Evolutionary conservation across 2,797 vertebrate species (phyloP).

Genomic region (Cetoscarus ocellatus): DNA sequence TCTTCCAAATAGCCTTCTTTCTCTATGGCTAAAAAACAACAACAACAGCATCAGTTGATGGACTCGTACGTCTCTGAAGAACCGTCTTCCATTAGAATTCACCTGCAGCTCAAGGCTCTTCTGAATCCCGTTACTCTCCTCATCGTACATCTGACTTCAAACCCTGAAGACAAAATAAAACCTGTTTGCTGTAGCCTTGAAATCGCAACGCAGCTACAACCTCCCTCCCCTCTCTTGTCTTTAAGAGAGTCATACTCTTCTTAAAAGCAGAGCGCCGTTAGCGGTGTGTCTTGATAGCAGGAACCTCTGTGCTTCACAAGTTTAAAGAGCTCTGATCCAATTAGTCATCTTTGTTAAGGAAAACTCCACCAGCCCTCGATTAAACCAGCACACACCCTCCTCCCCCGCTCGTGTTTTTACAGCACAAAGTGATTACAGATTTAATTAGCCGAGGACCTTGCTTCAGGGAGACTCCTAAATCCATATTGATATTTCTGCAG

Average conservation of each 20-base stretch:
- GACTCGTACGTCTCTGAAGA: slow-evolving; percentile 27
- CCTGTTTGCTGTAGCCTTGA: slow-evolving; percentile 47
- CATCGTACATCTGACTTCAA: slow-evolving; percentile 7
- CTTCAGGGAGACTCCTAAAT: slow-evolving; percentile 81
- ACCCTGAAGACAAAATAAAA: slow-evolving; percentile 23
- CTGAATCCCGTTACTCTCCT: slow-evolving; percentile 34
- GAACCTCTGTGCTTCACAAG: slow-evolving; percentile 51
- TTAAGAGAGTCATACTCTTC: slow-evolving; percentile 4
- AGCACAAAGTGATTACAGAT: slow-evolving; percentile 82
- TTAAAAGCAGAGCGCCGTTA: slow-evolving; percentile 45
- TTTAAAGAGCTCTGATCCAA: slow-evolving; percentile 76
- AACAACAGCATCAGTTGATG: slow-evolving; percentile 4
- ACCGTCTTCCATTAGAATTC: slow-evolving; percentile 19
- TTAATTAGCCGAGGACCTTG: slow-evolving; percentile 83
- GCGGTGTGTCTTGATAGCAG: slow-evolving; percentile 28
- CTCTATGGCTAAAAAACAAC: slow-evolving; percentile 15
- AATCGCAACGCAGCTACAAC: slow-evolving; percentile 4
- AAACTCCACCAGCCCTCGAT: slow-evolving; percentile 68
- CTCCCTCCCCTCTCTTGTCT: not conserved
- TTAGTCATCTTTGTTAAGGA: slow-evolving; percentile 81
- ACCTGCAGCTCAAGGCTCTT: not conserved
- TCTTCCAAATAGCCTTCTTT: not conserved
- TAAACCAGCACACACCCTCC: slow-evolving; percentile 48
- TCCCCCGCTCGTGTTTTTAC: slow-evolving; percentile 76
- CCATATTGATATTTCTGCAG: slow-evolving; percentile 80